These are phyloP conservation scores for Taenaris catops DNA, from an alignment of 2,888 invertebrate genomes.

Conservation along the genomic window DNA sequence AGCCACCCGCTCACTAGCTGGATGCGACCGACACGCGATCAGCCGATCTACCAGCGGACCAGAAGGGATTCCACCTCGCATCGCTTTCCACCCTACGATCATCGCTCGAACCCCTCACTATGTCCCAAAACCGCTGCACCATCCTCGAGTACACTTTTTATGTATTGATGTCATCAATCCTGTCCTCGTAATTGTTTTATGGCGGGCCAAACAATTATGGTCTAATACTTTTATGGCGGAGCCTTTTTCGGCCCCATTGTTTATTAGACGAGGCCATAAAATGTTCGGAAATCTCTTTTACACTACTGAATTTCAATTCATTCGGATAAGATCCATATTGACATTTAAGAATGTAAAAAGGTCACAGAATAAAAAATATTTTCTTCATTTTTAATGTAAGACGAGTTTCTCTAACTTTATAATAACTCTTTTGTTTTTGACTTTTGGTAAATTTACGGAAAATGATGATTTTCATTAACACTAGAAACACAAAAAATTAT, in stretches of 20 bases:
- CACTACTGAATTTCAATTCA: conserved; percentile 41
- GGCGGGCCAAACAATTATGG: conserved; percentile 46
- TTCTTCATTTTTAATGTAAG: conserved; percentile 44
- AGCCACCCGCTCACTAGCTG: too few species aligned
- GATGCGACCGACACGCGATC: too few species aligned
- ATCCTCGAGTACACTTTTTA: conserved; percentile 56
- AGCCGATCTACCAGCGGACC: too few species aligned
- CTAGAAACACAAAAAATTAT: conserved; percentile 30
- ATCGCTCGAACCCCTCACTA: conserved; percentile 58
- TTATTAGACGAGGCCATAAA: conserved; percentile 51
- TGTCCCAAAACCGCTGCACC: conserved; percentile 48
- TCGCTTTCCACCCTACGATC: conserved; percentile 57
- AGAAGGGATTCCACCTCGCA: too few species aligned
- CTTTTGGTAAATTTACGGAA: conserved; percentile 16
- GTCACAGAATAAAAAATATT: conserved; percentile 58
- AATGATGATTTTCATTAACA: conserved; percentile 25
- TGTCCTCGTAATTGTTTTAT: conserved; percentile 56
- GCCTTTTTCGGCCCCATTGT: conserved; percentile 72
- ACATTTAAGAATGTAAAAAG: conserved; percentile 55
- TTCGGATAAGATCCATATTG: conserved; percentile 50
- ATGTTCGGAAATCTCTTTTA: conserved; percentile 44
- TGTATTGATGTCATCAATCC: conserved; percentile 51
- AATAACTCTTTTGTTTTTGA: conserved; percentile 22
- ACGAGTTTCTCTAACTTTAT: conserved; percentile 35
- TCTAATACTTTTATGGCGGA: conserved; percentile 68